phyloP scores from a whole-genome alignment of 2,888 invertebrate species.

The Drosophila monieri region DNA sequence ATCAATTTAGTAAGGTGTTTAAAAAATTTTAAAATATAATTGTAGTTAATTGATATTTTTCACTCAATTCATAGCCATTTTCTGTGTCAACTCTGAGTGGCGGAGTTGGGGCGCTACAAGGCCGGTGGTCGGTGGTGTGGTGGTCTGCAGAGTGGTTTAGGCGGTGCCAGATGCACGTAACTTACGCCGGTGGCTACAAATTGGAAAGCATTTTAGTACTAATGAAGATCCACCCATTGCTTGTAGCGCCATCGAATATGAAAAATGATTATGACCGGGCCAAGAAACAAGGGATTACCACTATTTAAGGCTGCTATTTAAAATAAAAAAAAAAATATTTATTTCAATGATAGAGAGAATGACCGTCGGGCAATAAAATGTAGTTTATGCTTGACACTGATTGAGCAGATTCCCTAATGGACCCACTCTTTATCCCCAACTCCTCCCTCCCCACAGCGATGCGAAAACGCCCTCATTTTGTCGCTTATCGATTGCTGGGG shows the following conservation, averaged over 20 bases:
- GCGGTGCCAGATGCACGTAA: constrained; percentile 25
- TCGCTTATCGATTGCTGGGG: constrained; percentile 47
- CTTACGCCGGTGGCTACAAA: constrained; percentile 39
- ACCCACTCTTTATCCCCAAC: constrained; percentile 9
- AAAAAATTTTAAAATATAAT: no score
- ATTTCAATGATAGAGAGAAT: not conserved
- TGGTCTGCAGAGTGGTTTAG: not conserved
- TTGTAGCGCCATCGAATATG: constrained; percentile 64
- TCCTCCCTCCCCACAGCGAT: not conserved
- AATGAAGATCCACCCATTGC: constrained; percentile 75
- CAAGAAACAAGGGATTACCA: constrained; percentile 8
- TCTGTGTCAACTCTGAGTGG: constrained; percentile 26
- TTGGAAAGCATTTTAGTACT: constrained; percentile 60
- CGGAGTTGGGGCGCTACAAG: constrained; percentile 6
- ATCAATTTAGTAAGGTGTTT: no score
- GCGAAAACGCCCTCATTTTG: constrained; percentile 43
- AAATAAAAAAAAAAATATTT: not conserved
- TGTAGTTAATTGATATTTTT: not conserved
- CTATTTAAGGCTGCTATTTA: not conserved
- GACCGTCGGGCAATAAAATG: constrained; percentile 49
- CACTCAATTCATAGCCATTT: not conserved
- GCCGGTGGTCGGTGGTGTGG: constrained; percentile 40
- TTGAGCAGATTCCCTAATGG: constrained; percentile 63
- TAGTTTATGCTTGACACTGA: constrained; percentile 68
- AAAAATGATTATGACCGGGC: constrained; percentile 22